A percentile compares a stretch with the other conserved stretches of the same genome.
Conservation (phyloP, 2,797 vertebrate genomes). For the Atherinosoma microstoma region DNA sequence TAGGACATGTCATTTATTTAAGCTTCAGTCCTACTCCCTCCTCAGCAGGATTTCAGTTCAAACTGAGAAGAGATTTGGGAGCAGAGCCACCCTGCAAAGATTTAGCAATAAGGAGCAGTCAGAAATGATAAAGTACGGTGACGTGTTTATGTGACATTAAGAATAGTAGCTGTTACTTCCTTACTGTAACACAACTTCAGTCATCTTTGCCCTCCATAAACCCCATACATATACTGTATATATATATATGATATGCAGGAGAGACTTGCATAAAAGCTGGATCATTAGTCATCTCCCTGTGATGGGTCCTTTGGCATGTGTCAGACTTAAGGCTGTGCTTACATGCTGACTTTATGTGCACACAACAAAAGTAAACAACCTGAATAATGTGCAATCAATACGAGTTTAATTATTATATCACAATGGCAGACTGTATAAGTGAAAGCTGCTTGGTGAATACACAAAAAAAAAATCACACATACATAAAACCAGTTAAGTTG, state of each 20-base stretch:
- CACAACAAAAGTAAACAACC: conserved; percentile 73
- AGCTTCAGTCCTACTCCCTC: conserved; percentile 37
- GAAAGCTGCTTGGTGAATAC: conserved; percentile 38
- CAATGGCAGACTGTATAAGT: conserved; percentile 34
- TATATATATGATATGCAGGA: conserved; percentile 44
- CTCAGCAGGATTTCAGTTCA: conserved; percentile 55
- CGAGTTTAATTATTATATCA: conserved; percentile 58
- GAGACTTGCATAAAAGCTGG: conserved; percentile 40
- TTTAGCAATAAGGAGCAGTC: conserved; percentile 71
- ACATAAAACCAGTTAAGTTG: conserved; percentile 27
- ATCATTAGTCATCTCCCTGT: conserved; percentile 62
- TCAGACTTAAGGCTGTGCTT: conserved; percentile 52
- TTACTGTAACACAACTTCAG: conserved; percentile 57
- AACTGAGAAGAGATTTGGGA: conserved; percentile 31
- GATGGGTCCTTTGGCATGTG: conserved; percentile 62
- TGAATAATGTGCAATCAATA: conserved; percentile 63
- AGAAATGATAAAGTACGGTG: conserved; percentile 66
- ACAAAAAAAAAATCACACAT: conserved; percentile 25
- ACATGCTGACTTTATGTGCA: conserved; percentile 63
- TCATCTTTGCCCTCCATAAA: conserved; percentile 47
- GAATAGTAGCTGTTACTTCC: conserved; percentile 67
- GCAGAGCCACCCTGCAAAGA: conserved; percentile 23
- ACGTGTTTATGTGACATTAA: conserved; percentile 70
- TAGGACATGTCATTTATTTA: conserved; percentile 72
- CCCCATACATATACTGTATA: conserved; percentile 32